phyloP scores from a whole-genome alignment of 2,797 vertebrate species.

The Sternotherus odoratus region DNA sequence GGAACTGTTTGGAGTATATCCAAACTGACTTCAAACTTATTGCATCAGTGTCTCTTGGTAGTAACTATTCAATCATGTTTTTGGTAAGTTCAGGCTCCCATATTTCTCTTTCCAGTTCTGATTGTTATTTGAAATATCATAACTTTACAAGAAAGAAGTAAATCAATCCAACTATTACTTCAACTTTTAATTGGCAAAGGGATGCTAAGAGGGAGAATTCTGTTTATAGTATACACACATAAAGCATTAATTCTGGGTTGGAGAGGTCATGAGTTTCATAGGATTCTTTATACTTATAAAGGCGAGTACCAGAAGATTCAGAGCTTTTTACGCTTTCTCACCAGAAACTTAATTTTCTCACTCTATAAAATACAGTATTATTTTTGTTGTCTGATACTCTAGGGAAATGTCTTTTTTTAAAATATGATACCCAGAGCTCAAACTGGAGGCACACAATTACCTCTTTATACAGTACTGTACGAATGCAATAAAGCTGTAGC shows the following conservation, averaged over 20 bases:
- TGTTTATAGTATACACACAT: not conserved
- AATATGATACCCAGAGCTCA: not conserved
- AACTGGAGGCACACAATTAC: not conserved
- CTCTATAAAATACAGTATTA: not conserved
- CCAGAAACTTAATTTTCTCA: not conserved
- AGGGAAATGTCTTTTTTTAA: not conserved
- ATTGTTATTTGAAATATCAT: not conserved
- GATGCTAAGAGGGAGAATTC: not conserved
- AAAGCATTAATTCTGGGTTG: not conserved
- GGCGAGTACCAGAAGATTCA: not conserved
- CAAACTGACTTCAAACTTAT: conserved; percentile 49
- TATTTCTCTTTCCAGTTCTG: not conserved
- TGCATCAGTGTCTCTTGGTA: conserved; percentile 12
- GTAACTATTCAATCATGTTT: not conserved
- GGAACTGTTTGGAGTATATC: conserved; percentile 43
- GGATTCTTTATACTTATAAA: not conserved
- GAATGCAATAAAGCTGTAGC: conserved; percentile 29
- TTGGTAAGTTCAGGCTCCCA: not conserved
- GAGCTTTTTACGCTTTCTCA: not conserved
- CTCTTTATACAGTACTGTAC: not conserved
- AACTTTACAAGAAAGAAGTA: not conserved
- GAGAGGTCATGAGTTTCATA: not conserved
- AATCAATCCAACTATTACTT: not conserved
- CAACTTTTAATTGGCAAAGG: not conserved
- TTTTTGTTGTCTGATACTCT: not conserved